Percentiles rank a stretch among this genome's conserved stretches.
These are phyloP conservation scores for Micrasema minimum DNA, from an alignment of 1,140 invertebrate genomes.

Conservation along the genomic window DNA sequence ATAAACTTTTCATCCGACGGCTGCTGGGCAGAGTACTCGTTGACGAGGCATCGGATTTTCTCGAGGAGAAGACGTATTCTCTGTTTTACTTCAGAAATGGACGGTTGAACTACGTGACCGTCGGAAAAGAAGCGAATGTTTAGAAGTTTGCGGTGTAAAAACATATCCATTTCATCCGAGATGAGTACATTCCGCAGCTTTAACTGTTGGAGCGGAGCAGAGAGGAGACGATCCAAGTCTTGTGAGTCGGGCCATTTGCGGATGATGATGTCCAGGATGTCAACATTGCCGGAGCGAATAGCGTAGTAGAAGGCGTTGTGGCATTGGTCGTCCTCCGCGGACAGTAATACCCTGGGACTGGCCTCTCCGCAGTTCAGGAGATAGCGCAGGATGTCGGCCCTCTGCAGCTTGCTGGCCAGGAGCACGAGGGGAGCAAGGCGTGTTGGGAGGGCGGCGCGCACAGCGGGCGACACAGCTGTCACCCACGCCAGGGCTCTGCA, in stretches of 20 bases:
- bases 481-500: too few species aligned
- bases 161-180: background rate
- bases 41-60: background rate
- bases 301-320: background rate
- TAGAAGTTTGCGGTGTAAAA: background rate
- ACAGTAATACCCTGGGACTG: too few species aligned
- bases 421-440: too few species aligned
- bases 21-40: background rate
- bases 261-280: background rate
- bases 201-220: background rate
- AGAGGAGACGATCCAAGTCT: background rate
- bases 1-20: background rate
- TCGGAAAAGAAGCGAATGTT: background rate
- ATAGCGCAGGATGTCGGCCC: too few species aligned
- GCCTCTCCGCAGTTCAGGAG: too few species aligned
- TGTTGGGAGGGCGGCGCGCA: too few species aligned
- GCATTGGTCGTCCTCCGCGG: background rate
- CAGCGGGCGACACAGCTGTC: too few species aligned
- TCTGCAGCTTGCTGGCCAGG: too few species aligned
- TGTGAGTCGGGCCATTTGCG: background rate
- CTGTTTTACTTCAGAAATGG: background rate
- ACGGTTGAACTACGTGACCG: background rate
- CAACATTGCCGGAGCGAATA: background rate
- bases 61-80: background rate
- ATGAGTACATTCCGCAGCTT: background rate